Percentiles rank a stretch among this genome's conserved stretches.
These are phyloP conservation scores for Reticulitermes lucifugus DNA, from an alignment of 2,888 invertebrate species.

Conservation along the genomic window DNA sequence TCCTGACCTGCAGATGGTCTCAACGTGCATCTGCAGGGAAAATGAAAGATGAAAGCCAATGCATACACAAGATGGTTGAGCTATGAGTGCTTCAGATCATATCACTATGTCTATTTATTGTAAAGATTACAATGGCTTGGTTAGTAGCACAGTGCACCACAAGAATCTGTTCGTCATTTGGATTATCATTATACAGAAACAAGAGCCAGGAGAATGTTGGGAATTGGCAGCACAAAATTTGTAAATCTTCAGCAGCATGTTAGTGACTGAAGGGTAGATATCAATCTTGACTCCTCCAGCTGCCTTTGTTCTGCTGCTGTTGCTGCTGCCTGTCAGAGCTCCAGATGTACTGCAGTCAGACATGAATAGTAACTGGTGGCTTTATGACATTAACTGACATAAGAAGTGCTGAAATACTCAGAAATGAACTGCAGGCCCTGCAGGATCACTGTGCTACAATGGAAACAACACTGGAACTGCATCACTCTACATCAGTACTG, in stretches of 20 bases:
- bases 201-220: too few relatives aligned
- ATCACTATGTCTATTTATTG: background rate
- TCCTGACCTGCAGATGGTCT: background rate
- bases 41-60: background rate
- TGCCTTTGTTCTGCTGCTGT: too few relatives aligned
- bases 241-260: too few relatives aligned
- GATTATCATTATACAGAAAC: too few relatives aligned
- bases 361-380: too few relatives aligned
- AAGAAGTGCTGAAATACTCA: too few relatives aligned
- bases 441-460: background rate
- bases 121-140: background rate
- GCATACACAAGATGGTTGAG: background rate
- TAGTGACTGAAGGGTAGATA: too few relatives aligned
- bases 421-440: background rate
- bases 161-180: background rate
- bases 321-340: too few relatives aligned
- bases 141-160: background rate
- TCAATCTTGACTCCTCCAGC: too few relatives aligned
- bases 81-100: background rate
- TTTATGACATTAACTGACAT: too few relatives aligned
- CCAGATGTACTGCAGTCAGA: too few relatives aligned
- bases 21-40: background rate
- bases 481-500: background rate
- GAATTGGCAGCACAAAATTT: too few relatives aligned
- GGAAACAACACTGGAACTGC: background rate